Conservation (phyloP, 2,113 vertebrate genomes). For the Pterophyllum scalare region DNA sequence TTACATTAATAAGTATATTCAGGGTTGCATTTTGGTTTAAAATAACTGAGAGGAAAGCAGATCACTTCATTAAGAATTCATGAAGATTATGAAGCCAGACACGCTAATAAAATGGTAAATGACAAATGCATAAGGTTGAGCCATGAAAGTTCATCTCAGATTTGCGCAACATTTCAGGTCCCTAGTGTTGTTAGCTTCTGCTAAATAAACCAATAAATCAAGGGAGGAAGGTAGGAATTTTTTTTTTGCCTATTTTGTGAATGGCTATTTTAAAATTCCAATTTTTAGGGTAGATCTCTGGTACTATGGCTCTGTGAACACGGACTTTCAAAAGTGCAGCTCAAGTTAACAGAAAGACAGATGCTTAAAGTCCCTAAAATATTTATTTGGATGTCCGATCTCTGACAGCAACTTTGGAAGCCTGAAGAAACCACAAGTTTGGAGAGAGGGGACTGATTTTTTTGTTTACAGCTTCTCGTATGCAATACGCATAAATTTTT, state of each 20-base stretch:
- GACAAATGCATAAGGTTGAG: too few relatives aligned
- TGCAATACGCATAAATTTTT: neutral
- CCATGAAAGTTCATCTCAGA: neutral
- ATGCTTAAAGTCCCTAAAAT: neutral
- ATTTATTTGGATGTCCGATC: neutral
- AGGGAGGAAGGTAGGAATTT: neutral
- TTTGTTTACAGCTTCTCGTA: neutral
- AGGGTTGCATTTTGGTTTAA: neutral
- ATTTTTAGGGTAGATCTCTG: neutral
- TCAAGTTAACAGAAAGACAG: neutral
- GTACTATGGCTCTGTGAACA: neutral
- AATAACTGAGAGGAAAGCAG: neutral
- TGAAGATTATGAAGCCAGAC: neutral
- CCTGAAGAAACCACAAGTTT: neutral
- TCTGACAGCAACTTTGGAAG: neutral
- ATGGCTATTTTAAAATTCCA: neutral
- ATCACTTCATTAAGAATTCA: neutral
- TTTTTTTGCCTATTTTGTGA: neutral
- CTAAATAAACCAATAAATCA: too few relatives aligned
- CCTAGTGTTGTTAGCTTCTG: too few relatives aligned
- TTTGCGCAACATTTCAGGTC: too few relatives aligned
- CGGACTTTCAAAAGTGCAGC: neutral
- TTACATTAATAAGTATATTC: neutral
- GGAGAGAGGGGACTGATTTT: neutral
- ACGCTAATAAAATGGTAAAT: too few relatives aligned